Evolutionary conservation across 1,140 invertebrate species (phyloP), one percentile per base, ranked within the genome.

Genomic region (Arion vulgaris): DNA sequence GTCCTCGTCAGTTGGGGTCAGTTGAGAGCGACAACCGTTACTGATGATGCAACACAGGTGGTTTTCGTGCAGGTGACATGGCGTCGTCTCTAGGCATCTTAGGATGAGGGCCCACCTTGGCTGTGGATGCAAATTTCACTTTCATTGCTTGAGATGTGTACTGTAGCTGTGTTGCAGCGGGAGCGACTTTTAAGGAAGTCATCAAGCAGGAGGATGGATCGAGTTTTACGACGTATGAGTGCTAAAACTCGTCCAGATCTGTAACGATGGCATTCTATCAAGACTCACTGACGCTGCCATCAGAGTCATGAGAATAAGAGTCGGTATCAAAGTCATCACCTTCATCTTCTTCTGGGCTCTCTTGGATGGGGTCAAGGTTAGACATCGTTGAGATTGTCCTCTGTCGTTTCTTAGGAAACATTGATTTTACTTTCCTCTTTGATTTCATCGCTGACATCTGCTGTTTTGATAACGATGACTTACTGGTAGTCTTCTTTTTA

Each of bases 381-480:
- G 90, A 91, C 89, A 90, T 90, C 32, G 88, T 86, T 17, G 90
- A 91, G 23, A 91, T 87, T 0, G 88, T 91, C 72, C 90, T 87
- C 80, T 91, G 89, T 15, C 90, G 74, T 82, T 91, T 91, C 80
- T 89, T 86, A 39, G 89, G 88, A 15, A 85, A 79, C 53, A 88
- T 71, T 9, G 89, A 84, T 78, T 89, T 89, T 0, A 85, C 82
- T 77, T 91, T 91, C 73, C 89, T 85, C 82, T 91, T 91, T 7
- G 88, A 89, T 79, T 91, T 91, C 28, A 86, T 83, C 9, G 34
- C 34, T 26, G 81, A 38, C 36, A 23, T 34, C 26, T 45, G 71
- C 38, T 57, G 34, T 9, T 69, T 73, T 13, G 75, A 53, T 32
- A 49, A 38, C 23, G 51, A 57, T 32, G 75, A 74, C 17, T 66